Conservation (phyloP, 2,797 vertebrate species). For the Pantherophis vulpinus region DNA sequence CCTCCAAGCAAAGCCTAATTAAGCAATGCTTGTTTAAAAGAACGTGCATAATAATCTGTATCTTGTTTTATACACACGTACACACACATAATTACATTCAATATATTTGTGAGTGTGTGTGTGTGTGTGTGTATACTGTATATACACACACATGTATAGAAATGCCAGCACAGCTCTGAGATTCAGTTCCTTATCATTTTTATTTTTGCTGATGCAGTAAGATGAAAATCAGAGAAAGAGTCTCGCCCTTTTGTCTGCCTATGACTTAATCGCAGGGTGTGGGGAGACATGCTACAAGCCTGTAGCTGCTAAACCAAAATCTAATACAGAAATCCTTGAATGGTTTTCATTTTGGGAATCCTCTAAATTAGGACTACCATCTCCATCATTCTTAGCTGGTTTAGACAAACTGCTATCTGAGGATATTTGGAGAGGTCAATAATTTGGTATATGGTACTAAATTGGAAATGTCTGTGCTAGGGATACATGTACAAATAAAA, state of each 20-base stretch:
- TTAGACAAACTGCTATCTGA: neutral
- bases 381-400: neutral
- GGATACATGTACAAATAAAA: neutral
- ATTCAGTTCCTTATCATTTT: neutral
- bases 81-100: neutral
- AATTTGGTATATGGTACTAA: neutral
- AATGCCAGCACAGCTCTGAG: neutral
- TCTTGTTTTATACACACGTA: neutral
- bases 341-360: neutral
- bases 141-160: neutral
- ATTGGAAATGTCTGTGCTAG: neutral
- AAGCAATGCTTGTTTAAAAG: neutral
- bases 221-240: neutral
- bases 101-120: neutral
- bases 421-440: neutral
- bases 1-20: neutral
- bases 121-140: rapidly evolving
- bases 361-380: neutral
- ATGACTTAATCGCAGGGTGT: neutral
- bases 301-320: neutral
- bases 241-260: neutral
- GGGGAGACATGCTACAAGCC: neutral
- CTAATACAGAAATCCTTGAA: neutral
- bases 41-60: neutral
- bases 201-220: neutral